A percentile compares a stretch with the other conserved stretches of the same genome.
Conservation (phyloP, 2,113 vertebrate species). For the Glareola pratincola region DNA sequence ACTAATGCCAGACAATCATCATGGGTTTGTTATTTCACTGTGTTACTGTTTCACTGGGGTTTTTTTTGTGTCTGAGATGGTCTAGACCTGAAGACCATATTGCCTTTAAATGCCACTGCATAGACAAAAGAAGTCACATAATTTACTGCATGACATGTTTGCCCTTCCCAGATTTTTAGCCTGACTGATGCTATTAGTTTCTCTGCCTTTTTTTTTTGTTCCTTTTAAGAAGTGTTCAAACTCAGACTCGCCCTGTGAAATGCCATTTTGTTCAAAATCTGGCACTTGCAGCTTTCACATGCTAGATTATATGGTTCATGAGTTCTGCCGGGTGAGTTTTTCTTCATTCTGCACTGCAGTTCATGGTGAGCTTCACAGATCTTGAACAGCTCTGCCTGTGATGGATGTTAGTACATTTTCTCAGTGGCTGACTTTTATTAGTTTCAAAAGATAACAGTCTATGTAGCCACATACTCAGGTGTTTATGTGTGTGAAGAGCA, state of each 20-base stretch:
- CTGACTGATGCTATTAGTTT: conserved; percentile 20
- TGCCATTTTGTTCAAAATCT: conserved; percentile 52
- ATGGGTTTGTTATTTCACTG: neutral
- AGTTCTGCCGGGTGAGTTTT: conserved; percentile 43
- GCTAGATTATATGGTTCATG: conserved; percentile 51
- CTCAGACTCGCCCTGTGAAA: conserved; percentile 30
- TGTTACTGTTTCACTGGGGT: neutral
- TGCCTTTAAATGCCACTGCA: neutral
- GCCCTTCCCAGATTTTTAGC: conserved; percentile 28
- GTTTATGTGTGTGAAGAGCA: conserved; percentile 36
- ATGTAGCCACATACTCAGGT: neutral
- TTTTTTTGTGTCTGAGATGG: neutral
- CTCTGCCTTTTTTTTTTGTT: neutral
- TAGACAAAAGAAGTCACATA: neutral
- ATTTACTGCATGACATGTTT: neutral
- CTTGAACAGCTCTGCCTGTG: conserved; percentile 42
- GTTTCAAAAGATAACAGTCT: conserved; percentile 68
- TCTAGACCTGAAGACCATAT: neutral
- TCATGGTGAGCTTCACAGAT: conserved; percentile 43
- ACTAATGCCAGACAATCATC: neutral
- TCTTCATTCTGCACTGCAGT: neutral
- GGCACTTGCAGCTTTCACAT: conserved; percentile 9
- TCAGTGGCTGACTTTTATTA: conserved; percentile 69
- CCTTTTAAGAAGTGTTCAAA: neutral
- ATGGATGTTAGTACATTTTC: conserved; percentile 65